phyloP scores from a whole-genome alignment of 2,888 invertebrate genomes.

The Lapara coniferarum region DNA sequence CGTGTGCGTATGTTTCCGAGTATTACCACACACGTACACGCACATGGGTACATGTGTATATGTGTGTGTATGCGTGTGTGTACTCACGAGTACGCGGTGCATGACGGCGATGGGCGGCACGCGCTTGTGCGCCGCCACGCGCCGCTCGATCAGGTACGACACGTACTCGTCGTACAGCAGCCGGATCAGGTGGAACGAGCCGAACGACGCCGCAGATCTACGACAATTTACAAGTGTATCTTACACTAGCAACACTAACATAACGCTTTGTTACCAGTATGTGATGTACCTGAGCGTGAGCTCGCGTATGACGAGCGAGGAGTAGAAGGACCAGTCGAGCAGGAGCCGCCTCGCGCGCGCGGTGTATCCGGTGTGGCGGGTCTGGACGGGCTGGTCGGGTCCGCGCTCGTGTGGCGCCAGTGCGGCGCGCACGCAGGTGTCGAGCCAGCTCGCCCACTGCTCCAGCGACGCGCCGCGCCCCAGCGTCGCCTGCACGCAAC shows the following conservation, averaged over 20 bases:
- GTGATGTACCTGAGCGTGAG: conserved; percentile 87
- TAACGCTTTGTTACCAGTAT: too few species aligned
- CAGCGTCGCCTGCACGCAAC: conserved; percentile 85
- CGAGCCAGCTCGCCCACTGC: conserved; percentile 99
- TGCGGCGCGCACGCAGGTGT: conserved; percentile 94
- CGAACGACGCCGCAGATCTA: conserved; percentile 97
- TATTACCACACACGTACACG: too few species aligned
- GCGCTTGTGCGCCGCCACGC: conserved; percentile 95
- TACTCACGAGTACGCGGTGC: conserved; percentile 62
- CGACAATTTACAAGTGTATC: background rate
- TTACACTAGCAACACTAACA: too few species aligned
- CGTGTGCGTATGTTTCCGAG: background rate
- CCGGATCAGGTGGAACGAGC: conserved; percentile 98
- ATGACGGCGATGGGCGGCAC: conserved; percentile 98
- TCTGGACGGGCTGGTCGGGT: too few species aligned
- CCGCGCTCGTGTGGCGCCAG: conserved; percentile 95
- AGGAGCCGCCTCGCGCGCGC: conserved; percentile 93
- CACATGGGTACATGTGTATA: too few species aligned
- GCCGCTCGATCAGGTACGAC: conserved; percentile 98
- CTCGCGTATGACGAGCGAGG: conserved; percentile 99
- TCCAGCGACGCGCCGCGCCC: conserved; percentile 97
- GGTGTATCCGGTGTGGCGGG: conserved; percentile 88
- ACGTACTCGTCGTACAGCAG: conserved; percentile 99
- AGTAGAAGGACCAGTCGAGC: conserved; percentile 99
- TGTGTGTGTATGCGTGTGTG: conserved; percentile 7